A percentile compares a stretch with the other conserved stretches of the same genome.
These are phyloP conservation scores for Manis crassicaudata DNA, from an alignment of 2,797 vertebrate species.

Conservation along the genomic window DNA sequence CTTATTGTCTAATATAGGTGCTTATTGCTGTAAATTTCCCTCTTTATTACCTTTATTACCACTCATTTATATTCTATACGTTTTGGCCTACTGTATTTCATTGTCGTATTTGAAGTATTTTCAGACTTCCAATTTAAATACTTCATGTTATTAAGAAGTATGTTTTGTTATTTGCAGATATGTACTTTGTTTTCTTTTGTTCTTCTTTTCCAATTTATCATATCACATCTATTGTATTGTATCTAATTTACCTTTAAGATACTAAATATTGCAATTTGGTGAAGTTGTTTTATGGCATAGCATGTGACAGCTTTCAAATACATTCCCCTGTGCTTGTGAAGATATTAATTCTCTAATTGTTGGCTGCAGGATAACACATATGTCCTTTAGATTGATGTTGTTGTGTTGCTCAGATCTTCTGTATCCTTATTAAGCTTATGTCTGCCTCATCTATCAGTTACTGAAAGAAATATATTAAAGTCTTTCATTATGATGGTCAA, in stretches of 20 bases:
- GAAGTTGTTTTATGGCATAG: background rate
- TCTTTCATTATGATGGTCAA: background rate
- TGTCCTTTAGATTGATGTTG: constrained; percentile 40
- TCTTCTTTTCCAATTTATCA: constrained; percentile 14
- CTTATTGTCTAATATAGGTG: background rate
- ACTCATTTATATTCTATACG: background rate
- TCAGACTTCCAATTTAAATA: background rate
- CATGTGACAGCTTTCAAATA: background rate
- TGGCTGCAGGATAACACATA: constrained; percentile 6
- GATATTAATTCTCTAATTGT: constrained; percentile 8
- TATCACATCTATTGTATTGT: background rate
- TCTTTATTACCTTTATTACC: background rate
- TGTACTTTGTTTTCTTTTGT: background rate
- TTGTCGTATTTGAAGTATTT: background rate
- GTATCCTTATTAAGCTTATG: background rate
- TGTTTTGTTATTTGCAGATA: background rate
- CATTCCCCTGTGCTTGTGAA: constrained; percentile 7
- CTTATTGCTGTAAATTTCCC: background rate
- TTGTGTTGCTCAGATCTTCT: background rate
- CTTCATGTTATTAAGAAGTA: background rate
- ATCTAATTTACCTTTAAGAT: constrained; percentile 27
- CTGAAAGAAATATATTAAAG: constrained; percentile 19
- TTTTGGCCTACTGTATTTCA: background rate
- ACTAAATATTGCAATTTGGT: constrained; percentile 22
- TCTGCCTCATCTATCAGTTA: constrained; percentile 28